Base-by-base conservation (phyloP, 2,888 invertebrate genomes). In the Noctua fimbriata region DNA sequence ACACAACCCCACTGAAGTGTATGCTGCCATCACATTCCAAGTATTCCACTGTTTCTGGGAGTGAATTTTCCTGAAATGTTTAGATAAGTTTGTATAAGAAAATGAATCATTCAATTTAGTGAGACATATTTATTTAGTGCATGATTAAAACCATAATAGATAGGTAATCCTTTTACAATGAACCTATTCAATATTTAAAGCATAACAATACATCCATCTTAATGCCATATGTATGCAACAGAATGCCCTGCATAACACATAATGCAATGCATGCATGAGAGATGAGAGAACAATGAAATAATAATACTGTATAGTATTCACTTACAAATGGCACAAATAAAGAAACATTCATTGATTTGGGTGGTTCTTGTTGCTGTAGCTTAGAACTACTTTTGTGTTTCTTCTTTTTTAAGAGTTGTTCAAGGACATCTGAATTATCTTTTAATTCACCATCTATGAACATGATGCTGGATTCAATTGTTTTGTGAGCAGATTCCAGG, bases 361-460 rank as follows among this genome's bases (percentile, higher is more conserved):
- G 92, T 69, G 92, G 90, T 47, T 97, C 97, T 82, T 95, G 95
- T 77, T 96, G 95, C 79, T 92, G 89, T 70, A 92, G 90, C 86
- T 97, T 96, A 28, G 92, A 87, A 89, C 93, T 96, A 78, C 92
- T 94, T 89, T 97, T 97, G 2, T 95, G 92, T 91, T 97, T 98
- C 91, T 97, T 97, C 92, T 97, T 97, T 90, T 98, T 98, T 14
- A 97, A 96, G 63, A 98, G 94, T 28, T 96, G 96, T 91, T 98
- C 98, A 82, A 98, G 93, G 6, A 96, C 94, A 79, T 98, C 97
- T 74, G 97, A 97, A 6, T 97, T 95, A 82, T 98, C 97, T 91
- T 98, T 97, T 6, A 98, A 92, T 91, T 98, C 97, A 72, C 98
- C 98, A 92, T 98, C 98, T 89, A 98, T 97, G 79, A 98, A 97